These are phyloP conservation scores for Proterorhinus semilunaris DNA, from an alignment of 2,113 vertebrate genomes.

Conservation along the genomic window DNA sequence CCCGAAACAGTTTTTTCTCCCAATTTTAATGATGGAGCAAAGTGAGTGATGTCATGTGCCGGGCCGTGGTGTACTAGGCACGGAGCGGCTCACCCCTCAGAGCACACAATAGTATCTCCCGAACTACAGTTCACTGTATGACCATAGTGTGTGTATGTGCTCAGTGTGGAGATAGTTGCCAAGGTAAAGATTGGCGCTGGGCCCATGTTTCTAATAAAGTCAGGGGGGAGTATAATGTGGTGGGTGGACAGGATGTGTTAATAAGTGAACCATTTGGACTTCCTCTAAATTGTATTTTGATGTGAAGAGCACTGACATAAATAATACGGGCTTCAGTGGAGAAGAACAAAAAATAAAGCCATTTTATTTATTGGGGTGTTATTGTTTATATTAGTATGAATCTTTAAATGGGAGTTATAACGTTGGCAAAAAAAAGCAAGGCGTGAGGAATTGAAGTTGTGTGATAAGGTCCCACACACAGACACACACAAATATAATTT, in stretches of 20 bases:
- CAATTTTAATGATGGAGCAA: slow-evolving; percentile 62
- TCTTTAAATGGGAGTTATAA: neutral
- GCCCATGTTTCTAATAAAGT: slow-evolving; percentile 65
- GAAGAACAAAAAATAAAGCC: neutral
- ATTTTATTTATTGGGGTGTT: neutral
- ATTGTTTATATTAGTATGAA: neutral
- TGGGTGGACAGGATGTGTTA: slow-evolving; percentile 64
- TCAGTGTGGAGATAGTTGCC: slow-evolving; percentile 35
- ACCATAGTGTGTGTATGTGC: slow-evolving; percentile 20
- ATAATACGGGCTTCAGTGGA: slow-evolving; percentile 11
- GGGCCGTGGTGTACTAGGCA: slow-evolving; percentile 75
- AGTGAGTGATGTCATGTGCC: slow-evolving; percentile 68
- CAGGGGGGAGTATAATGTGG: slow-evolving; percentile 44
- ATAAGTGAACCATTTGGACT: slow-evolving; percentile 53
- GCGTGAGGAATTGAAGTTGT: no score
- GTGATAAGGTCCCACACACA: no score
- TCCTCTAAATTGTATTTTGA: slow-evolving; percentile 45
- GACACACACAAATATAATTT: no score
- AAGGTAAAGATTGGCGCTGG: slow-evolving; percentile 58
- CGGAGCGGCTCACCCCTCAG: slow-evolving; percentile 58
- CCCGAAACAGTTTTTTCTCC: slow-evolving; percentile 56
- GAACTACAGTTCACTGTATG: slow-evolving; percentile 21
- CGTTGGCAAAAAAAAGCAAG: neutral
- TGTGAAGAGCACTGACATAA: slow-evolving; percentile 27
- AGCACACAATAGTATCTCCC: slow-evolving; percentile 46